Percentiles rank a stretch among this genome's conserved stretches.
Conservation (phyloP, 1,140 invertebrate genomes). For the Hyles vespertilio region DNA sequence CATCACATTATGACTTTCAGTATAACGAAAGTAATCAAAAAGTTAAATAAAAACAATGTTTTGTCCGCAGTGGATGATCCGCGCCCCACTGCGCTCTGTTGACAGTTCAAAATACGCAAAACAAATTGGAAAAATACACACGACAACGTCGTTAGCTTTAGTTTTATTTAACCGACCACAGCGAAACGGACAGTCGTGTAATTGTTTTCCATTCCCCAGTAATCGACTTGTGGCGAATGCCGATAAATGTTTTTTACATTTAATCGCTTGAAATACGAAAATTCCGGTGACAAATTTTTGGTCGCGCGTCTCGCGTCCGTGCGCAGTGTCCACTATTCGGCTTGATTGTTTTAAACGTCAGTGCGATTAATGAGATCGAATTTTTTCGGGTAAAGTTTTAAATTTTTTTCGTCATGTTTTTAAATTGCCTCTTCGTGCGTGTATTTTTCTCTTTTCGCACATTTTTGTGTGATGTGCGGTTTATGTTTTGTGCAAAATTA, state of each 20-base stretch:
- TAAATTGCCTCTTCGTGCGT: too few relatives aligned
- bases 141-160: background rate
- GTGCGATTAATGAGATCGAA: conserved; percentile 11
- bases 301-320: conserved; percentile 2
- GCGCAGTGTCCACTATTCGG: background rate
- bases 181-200: conserved; percentile 32
- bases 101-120: conserved; percentile 13
- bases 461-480: background rate
- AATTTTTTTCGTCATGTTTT: too few relatives aligned
- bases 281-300: conserved; percentile 11
- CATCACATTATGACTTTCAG: too few relatives aligned
- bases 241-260: conserved; percentile 37
- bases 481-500: conserved; percentile 6
- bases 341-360: conserved; percentile 6
- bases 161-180: conserved; percentile 20
- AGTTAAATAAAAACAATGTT: too few relatives aligned
- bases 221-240: conserved; percentile 40
- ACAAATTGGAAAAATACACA: conserved; percentile 10
- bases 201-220: conserved; percentile 42
- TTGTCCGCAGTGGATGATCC: too few relatives aligned
- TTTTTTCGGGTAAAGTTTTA: conserved; percentile 2
- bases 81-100: too few relatives aligned
- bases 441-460: too few relatives aligned
- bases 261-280: conserved; percentile 18
- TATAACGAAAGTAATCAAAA: too few relatives aligned